Evolutionary conservation across 2,888 invertebrate genomes (phyloP).

Genomic region (Dryomyza anilis): DNA sequence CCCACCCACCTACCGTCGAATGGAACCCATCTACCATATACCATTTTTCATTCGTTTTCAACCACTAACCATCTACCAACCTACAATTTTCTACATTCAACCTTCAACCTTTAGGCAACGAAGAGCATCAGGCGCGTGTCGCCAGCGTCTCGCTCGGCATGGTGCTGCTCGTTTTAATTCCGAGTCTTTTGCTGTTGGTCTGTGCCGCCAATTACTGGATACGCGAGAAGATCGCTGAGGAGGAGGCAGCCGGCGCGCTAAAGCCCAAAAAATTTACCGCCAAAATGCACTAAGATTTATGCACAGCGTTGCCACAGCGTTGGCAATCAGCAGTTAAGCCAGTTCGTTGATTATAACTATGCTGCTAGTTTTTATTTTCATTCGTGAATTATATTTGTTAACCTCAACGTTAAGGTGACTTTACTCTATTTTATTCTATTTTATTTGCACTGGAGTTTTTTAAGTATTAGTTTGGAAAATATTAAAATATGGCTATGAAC

Average conservation of each 20-base stretch:
- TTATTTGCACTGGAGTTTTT: too few relatives aligned
- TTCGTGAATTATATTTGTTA: too few relatives aligned
- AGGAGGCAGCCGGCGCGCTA: constrained; percentile 48
- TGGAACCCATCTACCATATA: constrained; percentile 1
- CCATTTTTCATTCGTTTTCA: too few relatives aligned
- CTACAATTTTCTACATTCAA: constrained; percentile 3
- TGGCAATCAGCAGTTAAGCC: background rate
- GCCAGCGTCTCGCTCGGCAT: constrained; percentile 79
- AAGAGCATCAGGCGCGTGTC: constrained; percentile 78
- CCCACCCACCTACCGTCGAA: background rate
- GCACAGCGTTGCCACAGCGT: too few relatives aligned
- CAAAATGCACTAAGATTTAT: too few relatives aligned
- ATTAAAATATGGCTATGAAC: too few relatives aligned
- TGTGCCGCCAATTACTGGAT: constrained; percentile 71
- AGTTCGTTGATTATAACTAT: too few relatives aligned
- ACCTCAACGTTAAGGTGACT: too few relatives aligned
- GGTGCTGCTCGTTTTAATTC: constrained; percentile 76
- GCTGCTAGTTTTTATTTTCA: too few relatives aligned
- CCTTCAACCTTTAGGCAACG: constrained; percentile 67
- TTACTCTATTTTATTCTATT: too few relatives aligned
- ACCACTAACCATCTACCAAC: background rate
- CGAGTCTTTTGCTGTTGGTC: constrained; percentile 73
- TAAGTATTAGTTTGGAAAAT: too few relatives aligned
- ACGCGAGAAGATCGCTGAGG: constrained; percentile 61
- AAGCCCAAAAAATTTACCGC: background rate